phyloP scores from a whole-genome alignment of 2,113 vertebrate genomes.

The Datnioides undecimradiatus region DNA sequence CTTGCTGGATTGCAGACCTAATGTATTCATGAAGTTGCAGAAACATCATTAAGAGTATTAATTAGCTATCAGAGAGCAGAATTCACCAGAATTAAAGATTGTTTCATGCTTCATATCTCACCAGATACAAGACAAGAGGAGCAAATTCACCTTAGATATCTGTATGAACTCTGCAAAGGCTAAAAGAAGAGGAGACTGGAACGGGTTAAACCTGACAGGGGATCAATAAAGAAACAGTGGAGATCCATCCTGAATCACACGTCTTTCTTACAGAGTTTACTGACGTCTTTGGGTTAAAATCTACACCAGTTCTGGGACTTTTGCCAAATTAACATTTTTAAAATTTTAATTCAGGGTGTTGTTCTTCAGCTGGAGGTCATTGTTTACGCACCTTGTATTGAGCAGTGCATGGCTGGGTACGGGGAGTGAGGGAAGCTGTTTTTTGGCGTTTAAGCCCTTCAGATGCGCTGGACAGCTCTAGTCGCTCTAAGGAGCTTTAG shows the following conservation, averaged over 20 bases:
- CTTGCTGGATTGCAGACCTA: constrained; percentile 85
- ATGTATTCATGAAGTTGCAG: constrained; percentile 91
- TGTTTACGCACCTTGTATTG: constrained; percentile 56
- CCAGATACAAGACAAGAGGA: constrained; percentile 11
- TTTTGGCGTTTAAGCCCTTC: constrained; percentile 89
- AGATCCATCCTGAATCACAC: not conserved
- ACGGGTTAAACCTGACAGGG: constrained; percentile 7
- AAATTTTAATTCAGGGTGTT: not conserved
- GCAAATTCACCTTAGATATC: not conserved
- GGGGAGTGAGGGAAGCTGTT: constrained; percentile 81
- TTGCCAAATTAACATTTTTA: constrained; percentile 8
- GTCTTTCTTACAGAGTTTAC: not conserved
- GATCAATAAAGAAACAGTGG: constrained; percentile 17
- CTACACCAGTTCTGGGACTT: not conserved
- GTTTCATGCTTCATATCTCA: constrained; percentile 9
- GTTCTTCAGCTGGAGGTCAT: constrained; percentile 48
- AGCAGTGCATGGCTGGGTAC: constrained; percentile 46
- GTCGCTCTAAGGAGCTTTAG: constrained; percentile 93
- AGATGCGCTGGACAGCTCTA: constrained; percentile 91
- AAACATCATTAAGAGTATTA: constrained; percentile 93
- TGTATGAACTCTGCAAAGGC: not conserved
- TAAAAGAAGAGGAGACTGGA: not conserved
- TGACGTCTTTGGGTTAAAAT: not conserved
- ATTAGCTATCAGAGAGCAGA: constrained; percentile 89
- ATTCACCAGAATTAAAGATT: constrained; percentile 43